phyloP scores from a whole-genome alignment of 2,888 invertebrate genomes.

The Muscina levida region DNA sequence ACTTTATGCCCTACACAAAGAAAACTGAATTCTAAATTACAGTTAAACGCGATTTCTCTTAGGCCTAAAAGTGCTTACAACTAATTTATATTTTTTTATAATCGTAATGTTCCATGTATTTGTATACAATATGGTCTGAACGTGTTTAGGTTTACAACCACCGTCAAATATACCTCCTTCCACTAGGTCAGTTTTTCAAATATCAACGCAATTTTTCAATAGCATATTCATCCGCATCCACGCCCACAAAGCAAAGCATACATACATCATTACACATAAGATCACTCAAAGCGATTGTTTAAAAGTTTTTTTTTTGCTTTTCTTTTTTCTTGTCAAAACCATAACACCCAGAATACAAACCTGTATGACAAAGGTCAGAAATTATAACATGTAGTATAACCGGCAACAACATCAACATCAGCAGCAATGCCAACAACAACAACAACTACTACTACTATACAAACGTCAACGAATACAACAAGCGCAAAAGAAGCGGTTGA shows the following conservation, averaged over 20 bases:
- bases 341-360: conserved; percentile 54
- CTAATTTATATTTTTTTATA: no score
- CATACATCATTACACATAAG: background rate
- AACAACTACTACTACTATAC: conserved; percentile 1
- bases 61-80: no score
- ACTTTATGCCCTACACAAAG: no score
- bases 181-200: no score
- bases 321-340: conserved; percentile 11
- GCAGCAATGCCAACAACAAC: background rate
- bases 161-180: no score
- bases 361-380: conserved; percentile 64
- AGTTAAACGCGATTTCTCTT: no score
- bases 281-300: no score
- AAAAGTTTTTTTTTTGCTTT: no score
- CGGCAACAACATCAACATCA: conserved; percentile 10
- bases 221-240: background rate
- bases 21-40: no score
- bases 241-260: background rate
- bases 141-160: no score
- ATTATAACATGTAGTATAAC: conserved; percentile 20
- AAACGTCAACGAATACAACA: conserved; percentile 37
- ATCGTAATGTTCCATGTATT: no score
- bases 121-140: no score
- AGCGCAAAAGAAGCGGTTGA: conserved; percentile 61
- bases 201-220: background rate